Evolutionary conservation across 53 echinoderm and acorn worm species (phyloP).

Genomic region (Paracentrotus lividus): DNA sequence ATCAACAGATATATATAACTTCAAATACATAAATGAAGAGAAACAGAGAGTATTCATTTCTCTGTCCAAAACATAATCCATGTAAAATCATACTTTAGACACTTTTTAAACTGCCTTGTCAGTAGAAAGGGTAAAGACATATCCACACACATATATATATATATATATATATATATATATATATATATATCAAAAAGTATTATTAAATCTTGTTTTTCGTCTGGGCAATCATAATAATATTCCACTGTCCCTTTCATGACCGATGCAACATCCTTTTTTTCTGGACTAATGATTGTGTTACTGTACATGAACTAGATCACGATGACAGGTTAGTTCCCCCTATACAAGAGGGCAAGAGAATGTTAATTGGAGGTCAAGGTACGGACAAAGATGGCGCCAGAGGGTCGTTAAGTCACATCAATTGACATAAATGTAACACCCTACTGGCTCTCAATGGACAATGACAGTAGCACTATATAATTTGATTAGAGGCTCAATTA

Average conservation of each 20-base stretch:
- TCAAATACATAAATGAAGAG: too few species aligned
- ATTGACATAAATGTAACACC: too few species aligned
- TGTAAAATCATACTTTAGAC: not conserved
- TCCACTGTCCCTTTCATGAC: not conserved
- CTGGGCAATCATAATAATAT: not conserved
- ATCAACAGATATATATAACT: too few species aligned
- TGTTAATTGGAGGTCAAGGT: constrained; percentile 48
- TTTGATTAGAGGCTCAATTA: constrained; percentile 2
- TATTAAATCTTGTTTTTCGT: too few species aligned
- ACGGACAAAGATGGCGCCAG: not conserved
- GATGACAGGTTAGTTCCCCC: constrained; percentile 10
- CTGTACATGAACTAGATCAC: constrained; percentile 44
- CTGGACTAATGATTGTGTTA: constrained; percentile 11
- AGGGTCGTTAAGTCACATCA: too few species aligned
- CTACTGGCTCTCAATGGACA: too few species aligned
- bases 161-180: too few species aligned
- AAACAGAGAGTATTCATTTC: too few species aligned
- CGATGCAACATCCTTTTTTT: not conserved
- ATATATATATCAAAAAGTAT: too few species aligned
- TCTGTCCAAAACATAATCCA: not conserved
- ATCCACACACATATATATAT: not conserved
- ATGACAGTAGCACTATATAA: not conserved
- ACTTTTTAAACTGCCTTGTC: not conserved
- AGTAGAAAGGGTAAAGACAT: not conserved
- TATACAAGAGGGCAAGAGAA: not conserved